Percentiles rank a stretch among this genome's conserved stretches.
These are phyloP conservation scores for Onychomys leucogaster DNA, from an alignment of 2,797 vertebrate species.

Conservation along the genomic window DNA sequence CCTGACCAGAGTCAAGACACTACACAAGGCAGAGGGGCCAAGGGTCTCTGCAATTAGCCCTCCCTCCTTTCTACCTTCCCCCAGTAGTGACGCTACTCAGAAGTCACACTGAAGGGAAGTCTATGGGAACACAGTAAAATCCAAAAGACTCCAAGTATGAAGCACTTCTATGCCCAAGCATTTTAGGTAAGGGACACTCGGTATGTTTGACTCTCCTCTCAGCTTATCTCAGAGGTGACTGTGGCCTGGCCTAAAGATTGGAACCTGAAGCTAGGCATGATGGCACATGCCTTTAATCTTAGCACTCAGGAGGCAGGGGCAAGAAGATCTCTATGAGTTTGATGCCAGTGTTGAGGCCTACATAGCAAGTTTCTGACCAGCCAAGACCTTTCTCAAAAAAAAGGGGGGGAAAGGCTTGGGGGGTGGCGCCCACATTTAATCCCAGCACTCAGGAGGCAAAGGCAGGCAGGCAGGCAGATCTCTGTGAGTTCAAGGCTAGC, in stretches of 20 bases:
- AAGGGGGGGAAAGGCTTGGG: too few relatives aligned
- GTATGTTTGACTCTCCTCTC: not conserved
- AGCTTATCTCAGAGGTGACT: not conserved
- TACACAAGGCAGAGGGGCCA: not conserved
- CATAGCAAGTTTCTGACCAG: not conserved
- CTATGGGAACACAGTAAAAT: not conserved
- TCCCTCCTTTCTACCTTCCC: too few relatives aligned
- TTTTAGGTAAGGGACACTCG: not conserved
- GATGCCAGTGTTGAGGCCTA: not conserved
- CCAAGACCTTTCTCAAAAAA: not conserved
- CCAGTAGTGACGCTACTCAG: not conserved
- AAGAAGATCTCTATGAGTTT: not conserved
- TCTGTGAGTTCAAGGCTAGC: too few relatives aligned
- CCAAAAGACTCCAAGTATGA: not conserved
- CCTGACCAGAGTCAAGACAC: not conserved
- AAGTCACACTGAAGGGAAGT: not conserved
- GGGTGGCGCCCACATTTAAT: too few relatives aligned
- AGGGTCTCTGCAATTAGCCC: not conserved
- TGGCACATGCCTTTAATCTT: not conserved
- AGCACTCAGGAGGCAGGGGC: not conserved
- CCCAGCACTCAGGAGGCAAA: too few relatives aligned
- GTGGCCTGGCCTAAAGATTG: not conserved
- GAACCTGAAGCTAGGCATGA: not conserved
- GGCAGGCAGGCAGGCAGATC: too few relatives aligned
- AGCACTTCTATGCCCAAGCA: not conserved